Conservation (phyloP, 2,888 invertebrate species). For the Eumacrocentrus americanus region DNA sequence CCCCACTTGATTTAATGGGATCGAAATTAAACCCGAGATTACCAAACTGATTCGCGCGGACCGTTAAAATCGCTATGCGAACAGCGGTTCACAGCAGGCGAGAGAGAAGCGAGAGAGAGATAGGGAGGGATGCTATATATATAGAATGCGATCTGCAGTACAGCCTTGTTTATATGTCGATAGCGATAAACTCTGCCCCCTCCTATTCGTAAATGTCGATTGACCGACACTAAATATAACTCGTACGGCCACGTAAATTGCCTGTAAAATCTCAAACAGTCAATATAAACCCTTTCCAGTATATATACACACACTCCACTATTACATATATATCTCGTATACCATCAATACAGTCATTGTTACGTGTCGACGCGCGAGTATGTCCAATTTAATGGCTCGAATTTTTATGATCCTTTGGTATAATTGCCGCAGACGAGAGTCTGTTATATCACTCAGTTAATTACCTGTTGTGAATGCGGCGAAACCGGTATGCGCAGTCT, state of each 20-base stretch:
- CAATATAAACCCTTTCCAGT: slow-evolving; percentile 23
- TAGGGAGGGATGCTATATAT: slow-evolving; percentile 6
- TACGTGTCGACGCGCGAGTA: too few relatives aligned
- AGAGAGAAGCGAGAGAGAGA: slow-evolving; percentile 3
- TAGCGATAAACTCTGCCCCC: slow-evolving; percentile 48
- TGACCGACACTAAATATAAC: slow-evolving; percentile 41
- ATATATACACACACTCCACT: not conserved
- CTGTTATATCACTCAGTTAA: slow-evolving; percentile 2
- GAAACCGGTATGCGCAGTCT: slow-evolving; percentile 43
- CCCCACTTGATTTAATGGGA: slow-evolving; percentile 48
- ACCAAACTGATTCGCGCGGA: slow-evolving; percentile 48
- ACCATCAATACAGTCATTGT: too few relatives aligned
- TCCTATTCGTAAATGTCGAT: slow-evolving; percentile 39
- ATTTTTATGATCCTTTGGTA: slow-evolving; percentile 5
- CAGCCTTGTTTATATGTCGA: slow-evolving; percentile 40
- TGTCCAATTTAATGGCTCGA: slow-evolving; percentile 1
- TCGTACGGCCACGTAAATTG: slow-evolving; percentile 41
- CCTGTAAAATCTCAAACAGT: slow-evolving; percentile 37
- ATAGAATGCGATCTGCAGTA: not conserved
- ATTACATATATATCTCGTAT: not conserved
- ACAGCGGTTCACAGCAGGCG: slow-evolving; percentile 24
- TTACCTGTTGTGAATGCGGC: slow-evolving; percentile 57
- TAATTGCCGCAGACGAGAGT: not conserved
- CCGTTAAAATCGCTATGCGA: slow-evolving; percentile 49
- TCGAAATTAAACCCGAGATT: slow-evolving; percentile 57